Percentiles rank a stretch among this genome's conserved stretches.
These are phyloP conservation scores for Euphonia xanthogaster DNA, from an alignment of 2,797 vertebrate species.

Conservation along the genomic window DNA sequence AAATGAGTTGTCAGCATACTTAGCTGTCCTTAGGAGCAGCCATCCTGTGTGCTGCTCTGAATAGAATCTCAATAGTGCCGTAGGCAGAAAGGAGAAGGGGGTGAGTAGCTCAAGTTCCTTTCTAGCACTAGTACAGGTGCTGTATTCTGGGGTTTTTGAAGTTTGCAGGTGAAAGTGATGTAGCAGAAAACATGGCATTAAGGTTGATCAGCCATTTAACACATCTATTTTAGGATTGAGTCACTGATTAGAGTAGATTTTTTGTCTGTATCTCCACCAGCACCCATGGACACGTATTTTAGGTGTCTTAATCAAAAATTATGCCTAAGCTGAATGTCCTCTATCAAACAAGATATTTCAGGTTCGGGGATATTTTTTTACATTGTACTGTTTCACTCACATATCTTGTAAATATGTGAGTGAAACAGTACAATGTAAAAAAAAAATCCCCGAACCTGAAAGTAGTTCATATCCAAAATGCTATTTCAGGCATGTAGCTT, in stretches of 20 bases:
- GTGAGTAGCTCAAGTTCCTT: not conserved
- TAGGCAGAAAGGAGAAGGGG: not conserved
- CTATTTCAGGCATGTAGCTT: not conserved
- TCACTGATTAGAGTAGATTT: not conserved
- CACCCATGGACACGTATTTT: not conserved
- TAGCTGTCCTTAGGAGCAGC: not conserved
- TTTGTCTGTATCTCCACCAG: not conserved
- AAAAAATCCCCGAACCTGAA: fast-evolving
- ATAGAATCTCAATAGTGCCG: not conserved
- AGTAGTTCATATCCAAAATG: not conserved
- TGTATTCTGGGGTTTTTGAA: not conserved
- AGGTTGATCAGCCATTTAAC: not conserved
- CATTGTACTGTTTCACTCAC: too few species aligned
- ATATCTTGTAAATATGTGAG: not conserved
- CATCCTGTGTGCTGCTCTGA: not conserved
- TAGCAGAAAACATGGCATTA: not conserved
- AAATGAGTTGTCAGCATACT: not conserved
- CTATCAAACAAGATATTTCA: not conserved
- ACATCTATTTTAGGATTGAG: not conserved
- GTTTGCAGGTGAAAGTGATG: not conserved
- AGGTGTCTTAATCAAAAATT: not conserved
- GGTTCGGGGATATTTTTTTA: too few species aligned
- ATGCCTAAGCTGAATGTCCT: not conserved
- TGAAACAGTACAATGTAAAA: not conserved
- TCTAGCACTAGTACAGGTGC: not conserved